phyloP scores from a whole-genome alignment of 2,888 invertebrate genomes.

The Lydus trimaculatus region DNA sequence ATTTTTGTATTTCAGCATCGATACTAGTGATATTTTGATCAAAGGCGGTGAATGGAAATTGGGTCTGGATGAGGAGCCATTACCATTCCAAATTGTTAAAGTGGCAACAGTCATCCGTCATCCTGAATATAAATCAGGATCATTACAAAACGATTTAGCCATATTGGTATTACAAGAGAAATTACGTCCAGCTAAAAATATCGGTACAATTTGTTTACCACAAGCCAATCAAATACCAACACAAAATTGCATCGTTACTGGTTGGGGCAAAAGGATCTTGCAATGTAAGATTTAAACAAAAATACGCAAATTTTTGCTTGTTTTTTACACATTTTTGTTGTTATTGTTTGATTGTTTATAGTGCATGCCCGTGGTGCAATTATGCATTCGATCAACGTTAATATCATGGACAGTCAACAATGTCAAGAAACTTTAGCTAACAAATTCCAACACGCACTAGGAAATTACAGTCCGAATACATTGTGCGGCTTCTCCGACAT shows the following conservation, averaged over 20 bases:
- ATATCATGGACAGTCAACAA: constrained; percentile 67
- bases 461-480: constrained; percentile 68
- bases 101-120: constrained; percentile 75
- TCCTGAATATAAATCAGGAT: constrained; percentile 71
- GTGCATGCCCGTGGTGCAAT: constrained; percentile 77
- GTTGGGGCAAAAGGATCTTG: constrained; percentile 83
- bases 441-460: constrained; percentile 66
- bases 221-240: constrained; percentile 67
- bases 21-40: constrained; percentile 72
- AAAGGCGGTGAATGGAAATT: constrained; percentile 87
- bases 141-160: constrained; percentile 73
- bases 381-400: constrained; percentile 77
- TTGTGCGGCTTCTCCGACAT: constrained; percentile 75
- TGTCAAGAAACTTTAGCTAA: constrained; percentile 68
- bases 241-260: constrained; percentile 75
- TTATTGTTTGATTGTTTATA: no score
- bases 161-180: constrained; percentile 73
- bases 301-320: neutral
- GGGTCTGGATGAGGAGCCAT: constrained; percentile 80
- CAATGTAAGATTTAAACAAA: constrained; percentile 67
- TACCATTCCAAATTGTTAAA: constrained; percentile 79
- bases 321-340: constrained; percentile 21
- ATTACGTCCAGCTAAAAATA: constrained; percentile 71
- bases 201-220: constrained; percentile 77
- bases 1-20: constrained; percentile 62